Evolutionary conservation across 2,888 invertebrate species (phyloP).

Genomic region (Cantharis nigra): DNA sequence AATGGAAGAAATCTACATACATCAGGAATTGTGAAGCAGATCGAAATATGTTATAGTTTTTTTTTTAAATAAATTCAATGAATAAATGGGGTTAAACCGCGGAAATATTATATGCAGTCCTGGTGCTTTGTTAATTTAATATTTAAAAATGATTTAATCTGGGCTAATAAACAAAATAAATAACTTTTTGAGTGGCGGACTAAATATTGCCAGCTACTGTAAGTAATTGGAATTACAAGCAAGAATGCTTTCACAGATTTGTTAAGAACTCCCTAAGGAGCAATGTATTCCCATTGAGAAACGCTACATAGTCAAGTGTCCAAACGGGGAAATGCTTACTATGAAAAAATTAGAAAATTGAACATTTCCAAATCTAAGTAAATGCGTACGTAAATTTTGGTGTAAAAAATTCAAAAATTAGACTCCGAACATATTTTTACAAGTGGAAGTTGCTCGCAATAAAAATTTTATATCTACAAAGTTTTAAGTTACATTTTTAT

Average conservation of each 20-base stretch:
- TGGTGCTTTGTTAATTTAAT: too few relatives aligned
- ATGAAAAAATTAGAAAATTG: neutral
- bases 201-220: neutral
- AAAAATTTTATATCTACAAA: neutral
- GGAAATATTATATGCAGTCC: too few relatives aligned
- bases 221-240: neutral
- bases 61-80: too few relatives aligned
- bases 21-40: too few relatives aligned
- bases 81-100: too few relatives aligned
- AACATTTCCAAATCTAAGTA: neutral
- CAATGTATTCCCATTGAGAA: neutral
- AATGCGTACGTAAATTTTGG: neutral
- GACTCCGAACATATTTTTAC: neutral
- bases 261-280: neutral
- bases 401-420: neutral
- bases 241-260: neutral
- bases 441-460: neutral
- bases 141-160: too few relatives aligned
- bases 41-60: too few relatives aligned
- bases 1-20: too few relatives aligned
- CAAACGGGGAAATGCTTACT: neutral
- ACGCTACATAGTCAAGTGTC: neutral
- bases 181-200: neutral
- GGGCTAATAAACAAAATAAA: neutral
- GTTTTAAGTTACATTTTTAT: neutral